phyloP scores from a whole-genome alignment of 37 sponge, comb jelly and placozoan species.

The Crambe crambe region DNA sequence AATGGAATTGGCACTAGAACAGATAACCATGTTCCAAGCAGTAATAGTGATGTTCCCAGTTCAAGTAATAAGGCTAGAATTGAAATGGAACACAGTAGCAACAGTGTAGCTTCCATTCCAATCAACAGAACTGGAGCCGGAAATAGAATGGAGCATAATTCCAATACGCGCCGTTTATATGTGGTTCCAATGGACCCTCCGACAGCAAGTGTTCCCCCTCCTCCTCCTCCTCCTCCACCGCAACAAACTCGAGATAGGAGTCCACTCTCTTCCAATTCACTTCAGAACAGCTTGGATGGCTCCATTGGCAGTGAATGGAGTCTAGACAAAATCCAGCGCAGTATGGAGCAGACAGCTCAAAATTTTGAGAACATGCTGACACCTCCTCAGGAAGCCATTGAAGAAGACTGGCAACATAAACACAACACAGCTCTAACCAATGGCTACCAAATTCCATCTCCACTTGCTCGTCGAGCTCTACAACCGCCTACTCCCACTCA shows the following conservation, averaged over 20 bases:
- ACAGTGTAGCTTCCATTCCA: neutral
- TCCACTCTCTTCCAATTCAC: neutral
- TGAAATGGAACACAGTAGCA: neutral
- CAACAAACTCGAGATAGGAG: neutral
- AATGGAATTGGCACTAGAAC: no score
- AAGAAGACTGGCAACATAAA: neutral
- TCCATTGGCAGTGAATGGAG: slow-evolving; percentile 2
- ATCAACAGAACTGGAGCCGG: neutral
- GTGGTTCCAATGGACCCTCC: neutral
- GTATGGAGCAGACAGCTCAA: neutral
- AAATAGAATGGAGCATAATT: neutral
- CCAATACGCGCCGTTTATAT: neutral
- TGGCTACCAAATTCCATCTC: no score
- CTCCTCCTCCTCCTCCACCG: neutral
- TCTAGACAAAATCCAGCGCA: slow-evolving; percentile 1
- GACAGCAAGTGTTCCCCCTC: no score
- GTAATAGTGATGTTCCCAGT: neutral
- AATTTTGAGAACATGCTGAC: neutral
- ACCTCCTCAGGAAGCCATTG: neutral
- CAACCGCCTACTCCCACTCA: no score
- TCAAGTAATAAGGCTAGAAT: no score
- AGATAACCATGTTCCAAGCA: no score
- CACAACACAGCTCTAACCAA: neutral
- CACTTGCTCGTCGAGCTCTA: no score
- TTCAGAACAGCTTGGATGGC: no score